Evolutionary conservation across 2,113 vertebrate genomes (phyloP).

Genomic region (Syngnathus scovelli): DNA sequence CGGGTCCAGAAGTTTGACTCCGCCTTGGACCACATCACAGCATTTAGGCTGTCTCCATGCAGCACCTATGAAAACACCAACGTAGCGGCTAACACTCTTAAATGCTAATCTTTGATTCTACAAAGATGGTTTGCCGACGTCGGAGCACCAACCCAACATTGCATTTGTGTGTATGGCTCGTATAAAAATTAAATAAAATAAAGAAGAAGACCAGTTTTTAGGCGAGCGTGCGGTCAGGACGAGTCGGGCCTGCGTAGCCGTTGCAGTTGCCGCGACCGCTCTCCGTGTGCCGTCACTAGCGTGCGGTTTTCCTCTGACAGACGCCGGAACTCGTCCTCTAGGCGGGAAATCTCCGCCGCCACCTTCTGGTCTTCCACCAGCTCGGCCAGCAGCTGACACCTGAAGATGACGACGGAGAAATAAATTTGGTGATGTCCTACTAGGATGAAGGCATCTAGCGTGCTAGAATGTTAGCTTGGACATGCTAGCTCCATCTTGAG

Average conservation of each 20-base stretch:
- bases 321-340: conserved; percentile 84
- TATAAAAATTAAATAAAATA: background rate
- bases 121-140: background rate
- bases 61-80: conserved; percentile 17
- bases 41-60: conserved; percentile 24
- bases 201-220: conserved; percentile 7
- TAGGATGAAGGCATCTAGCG: background rate
- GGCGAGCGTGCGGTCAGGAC: conserved; percentile 75
- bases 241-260: conserved; percentile 86
- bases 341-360: conserved; percentile 79
- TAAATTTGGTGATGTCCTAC: too few species aligned
- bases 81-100: background rate
- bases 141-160: background rate
- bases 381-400: conserved; percentile 86
- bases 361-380: conserved; percentile 88
- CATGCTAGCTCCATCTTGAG: background rate
- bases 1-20: conserved; percentile 3
- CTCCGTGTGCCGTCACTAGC: conserved; percentile 81
- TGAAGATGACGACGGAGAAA: conserved; percentile 39
- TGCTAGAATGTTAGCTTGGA: background rate
- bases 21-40: conserved; percentile 54
- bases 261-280: conserved; percentile 86
- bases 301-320: conserved; percentile 89
- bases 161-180: conserved; percentile 16
- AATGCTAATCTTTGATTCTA: background rate